Percentiles rank a stretch among this genome's conserved stretches.
phyloP scores from a whole-genome alignment of 2,797 vertebrate genomes.

The Anisognathus igniventris region DNA sequence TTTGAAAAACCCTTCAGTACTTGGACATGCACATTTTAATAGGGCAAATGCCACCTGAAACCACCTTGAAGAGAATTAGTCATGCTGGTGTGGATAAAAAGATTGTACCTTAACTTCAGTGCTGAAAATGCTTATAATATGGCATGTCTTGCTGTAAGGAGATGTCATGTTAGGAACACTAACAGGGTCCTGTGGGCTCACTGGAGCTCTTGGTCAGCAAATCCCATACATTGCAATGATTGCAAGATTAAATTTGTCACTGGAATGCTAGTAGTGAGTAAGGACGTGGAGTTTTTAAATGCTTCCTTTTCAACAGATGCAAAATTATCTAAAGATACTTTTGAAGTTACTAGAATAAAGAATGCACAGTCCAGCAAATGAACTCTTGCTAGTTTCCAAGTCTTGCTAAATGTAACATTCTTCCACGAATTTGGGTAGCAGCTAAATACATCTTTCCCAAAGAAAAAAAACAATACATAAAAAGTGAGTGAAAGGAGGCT shows the following conservation, averaged over 20 bases:
- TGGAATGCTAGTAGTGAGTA: not conserved
- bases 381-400: not conserved
- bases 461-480: not conserved
- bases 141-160: not conserved
- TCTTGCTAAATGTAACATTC: not conserved
- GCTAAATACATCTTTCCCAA: not conserved
- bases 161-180: not conserved
- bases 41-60: not conserved
- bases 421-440: not conserved
- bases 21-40: not conserved
- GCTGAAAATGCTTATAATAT: not conserved
- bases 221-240: not conserved
- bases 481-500: not conserved
- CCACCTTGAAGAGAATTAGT: not conserved
- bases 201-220: not conserved
- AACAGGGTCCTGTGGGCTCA: not conserved
- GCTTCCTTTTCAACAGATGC: not conserved
- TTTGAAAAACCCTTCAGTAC: not conserved
- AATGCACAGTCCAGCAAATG: not conserved
- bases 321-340: not conserved
- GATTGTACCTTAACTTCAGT: not conserved
- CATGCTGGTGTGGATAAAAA: not conserved
- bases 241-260: not conserved
- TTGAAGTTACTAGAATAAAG: not conserved
- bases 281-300: not conserved